phyloP scores from a whole-genome alignment of 2,113 vertebrate genomes.

The Cyanoramphus novaezelandiae region DNA sequence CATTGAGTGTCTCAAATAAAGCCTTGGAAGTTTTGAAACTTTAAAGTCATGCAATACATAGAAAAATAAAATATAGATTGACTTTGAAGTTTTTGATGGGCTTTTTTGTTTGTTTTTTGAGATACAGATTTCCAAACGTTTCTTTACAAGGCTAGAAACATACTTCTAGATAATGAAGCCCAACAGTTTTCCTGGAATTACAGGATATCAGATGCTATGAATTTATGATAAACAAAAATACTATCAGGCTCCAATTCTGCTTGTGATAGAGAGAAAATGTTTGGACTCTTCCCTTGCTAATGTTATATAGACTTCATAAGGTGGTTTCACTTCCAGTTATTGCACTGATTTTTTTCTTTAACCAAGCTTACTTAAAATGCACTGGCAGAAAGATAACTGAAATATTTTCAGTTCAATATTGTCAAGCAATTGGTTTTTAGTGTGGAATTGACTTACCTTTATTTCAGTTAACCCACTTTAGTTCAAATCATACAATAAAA shows the following conservation, averaged over 20 bases:
- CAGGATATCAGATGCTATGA: neutral
- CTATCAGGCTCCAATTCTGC: neutral
- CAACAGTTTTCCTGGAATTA: neutral
- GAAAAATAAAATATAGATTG: neutral
- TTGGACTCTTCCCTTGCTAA: neutral
- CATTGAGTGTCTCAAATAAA: neutral
- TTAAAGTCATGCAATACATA: neutral
- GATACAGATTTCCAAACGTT: neutral
- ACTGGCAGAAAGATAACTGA: neutral
- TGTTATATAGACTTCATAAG: rapidly evolving
- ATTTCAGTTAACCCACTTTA: neutral
- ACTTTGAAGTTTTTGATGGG: neutral
- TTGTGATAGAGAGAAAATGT: neutral
- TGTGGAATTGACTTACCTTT: neutral
- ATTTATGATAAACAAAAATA: neutral
- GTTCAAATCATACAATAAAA: neutral
- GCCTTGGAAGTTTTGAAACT: neutral
- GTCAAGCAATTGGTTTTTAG: neutral
- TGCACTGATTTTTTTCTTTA: neutral
- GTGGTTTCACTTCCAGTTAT: neutral
- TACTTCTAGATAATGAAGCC: neutral
- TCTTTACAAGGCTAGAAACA: neutral
- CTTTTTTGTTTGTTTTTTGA: neutral
- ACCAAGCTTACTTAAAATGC: neutral
- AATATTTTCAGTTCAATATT: neutral